Conservation (phyloP, 2,797 vertebrate species). For the Urosaurus nigricauda region DNA sequence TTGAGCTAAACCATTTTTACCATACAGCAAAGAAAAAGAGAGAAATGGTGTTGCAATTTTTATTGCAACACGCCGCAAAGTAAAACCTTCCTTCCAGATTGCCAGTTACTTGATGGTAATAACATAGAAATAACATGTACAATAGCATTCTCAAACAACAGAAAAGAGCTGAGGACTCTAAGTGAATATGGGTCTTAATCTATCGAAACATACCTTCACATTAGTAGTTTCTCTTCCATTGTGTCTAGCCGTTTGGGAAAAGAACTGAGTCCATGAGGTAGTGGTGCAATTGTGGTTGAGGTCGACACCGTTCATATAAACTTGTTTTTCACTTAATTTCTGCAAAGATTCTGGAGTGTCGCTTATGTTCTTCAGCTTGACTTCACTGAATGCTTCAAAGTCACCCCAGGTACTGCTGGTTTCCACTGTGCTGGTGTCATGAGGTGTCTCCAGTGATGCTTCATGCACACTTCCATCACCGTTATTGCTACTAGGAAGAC, state of each 20-base stretch:
- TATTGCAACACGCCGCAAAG: neutral
- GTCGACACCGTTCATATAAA: fast-evolving
- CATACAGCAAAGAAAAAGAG: neutral
- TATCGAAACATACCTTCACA: slow-evolving; percentile 63
- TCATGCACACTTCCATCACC: neutral
- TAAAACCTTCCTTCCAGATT: neutral
- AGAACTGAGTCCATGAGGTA: neutral
- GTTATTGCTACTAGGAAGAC: fast-evolving
- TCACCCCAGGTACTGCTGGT: slow-evolving; percentile 75
- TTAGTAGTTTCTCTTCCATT: neutral
- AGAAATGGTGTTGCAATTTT: neutral
- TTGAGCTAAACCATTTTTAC: neutral
- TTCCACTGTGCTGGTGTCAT: slow-evolving; percentile 38
- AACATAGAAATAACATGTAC: neutral
- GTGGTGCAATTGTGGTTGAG: fast-evolving
- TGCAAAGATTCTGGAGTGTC: slow-evolving; percentile 25
- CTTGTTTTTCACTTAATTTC: slow-evolving; percentile 8
- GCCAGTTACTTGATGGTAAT: neutral
- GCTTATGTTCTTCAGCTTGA: slow-evolving; percentile 31
- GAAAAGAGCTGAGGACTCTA: neutral
- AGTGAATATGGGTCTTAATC: neutral
- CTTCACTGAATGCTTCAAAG: slow-evolving; percentile 77
- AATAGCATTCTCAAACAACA: neutral
- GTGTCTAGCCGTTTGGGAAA: slow-evolving; percentile 24
- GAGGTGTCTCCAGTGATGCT: slow-evolving; percentile 15